phyloP scores from a whole-genome alignment of 1,140 invertebrate genomes.

The Formica selysi region DNA sequence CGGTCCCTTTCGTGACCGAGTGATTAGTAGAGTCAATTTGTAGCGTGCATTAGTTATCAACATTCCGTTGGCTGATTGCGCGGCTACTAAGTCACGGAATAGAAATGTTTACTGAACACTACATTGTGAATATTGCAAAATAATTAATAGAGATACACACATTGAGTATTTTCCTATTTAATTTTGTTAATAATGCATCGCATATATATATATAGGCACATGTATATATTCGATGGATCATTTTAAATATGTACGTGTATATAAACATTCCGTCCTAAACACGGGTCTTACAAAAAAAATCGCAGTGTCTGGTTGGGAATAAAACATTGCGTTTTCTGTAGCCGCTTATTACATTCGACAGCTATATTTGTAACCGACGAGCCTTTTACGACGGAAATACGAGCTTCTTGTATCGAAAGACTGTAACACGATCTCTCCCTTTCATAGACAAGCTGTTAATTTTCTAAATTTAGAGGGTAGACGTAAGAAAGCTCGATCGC shows the following conservation, averaged over 20 bases:
- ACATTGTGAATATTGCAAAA: neutral
- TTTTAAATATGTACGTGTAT: neutral
- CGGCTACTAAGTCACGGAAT: conserved; percentile 54
- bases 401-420: conserved; percentile 31
- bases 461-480: conserved; percentile 69
- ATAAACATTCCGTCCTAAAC: conserved; percentile 8
- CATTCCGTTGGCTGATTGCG: conserved; percentile 42
- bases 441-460: conserved; percentile 67
- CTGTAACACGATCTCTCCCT: conserved; percentile 45
- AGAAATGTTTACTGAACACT: neutral
- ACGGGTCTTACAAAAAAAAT: conserved; percentile 39
- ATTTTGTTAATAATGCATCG: neutral
- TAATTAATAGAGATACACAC: neutral
- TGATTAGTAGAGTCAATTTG: conserved; percentile 48
- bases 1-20: conserved; percentile 63
- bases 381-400: conserved; percentile 38
- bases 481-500: conserved; percentile 46
- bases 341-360: conserved; percentile 48
- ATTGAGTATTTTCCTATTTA: neutral
- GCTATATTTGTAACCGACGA: conserved; percentile 38
- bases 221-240: neutral
- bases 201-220: neutral
- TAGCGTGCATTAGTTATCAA: conserved; percentile 49
- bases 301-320: neutral
- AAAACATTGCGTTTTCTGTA: conserved; percentile 41